A percentile compares a stretch with the other conserved stretches of the same genome.
phyloP scores from a whole-genome alignment of 37 sponge, comb jelly and placozoan species.

The Hexactinellida sp. region DNA sequence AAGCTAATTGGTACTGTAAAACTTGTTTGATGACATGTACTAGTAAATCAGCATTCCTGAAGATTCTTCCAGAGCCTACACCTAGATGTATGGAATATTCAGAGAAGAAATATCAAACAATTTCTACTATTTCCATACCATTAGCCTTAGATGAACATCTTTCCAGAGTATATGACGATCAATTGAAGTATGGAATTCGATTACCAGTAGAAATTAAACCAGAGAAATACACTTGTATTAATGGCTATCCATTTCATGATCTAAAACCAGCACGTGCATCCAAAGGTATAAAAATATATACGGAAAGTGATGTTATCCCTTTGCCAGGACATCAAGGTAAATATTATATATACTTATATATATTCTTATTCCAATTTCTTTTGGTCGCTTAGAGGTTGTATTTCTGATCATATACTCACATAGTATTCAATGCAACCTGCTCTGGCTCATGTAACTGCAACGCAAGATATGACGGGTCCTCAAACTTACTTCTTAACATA shows the following conservation, averaged over 20 bases:
- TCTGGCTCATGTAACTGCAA: background rate
- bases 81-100: background rate
- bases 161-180: slow-evolving; percentile 1
- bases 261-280: background rate
- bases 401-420: background rate
- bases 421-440: slow-evolving; percentile 17
- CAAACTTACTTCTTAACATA: background rate
- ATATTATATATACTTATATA: too few species aligned
- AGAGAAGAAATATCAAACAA: background rate
- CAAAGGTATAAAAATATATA: background rate
- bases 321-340: slow-evolving; percentile 12
- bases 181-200: background rate
- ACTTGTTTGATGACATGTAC: background rate
- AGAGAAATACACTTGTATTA: background rate
- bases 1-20: slow-evolving; percentile 2
- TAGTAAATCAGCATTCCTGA: background rate
- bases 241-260: background rate
- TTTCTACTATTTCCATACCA: background rate
- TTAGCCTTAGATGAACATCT: background rate
- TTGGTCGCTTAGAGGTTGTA: background rate
- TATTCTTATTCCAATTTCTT: background rate
- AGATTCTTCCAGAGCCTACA: background rate
- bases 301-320: background rate
- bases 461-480: background rate
- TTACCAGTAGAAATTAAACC: background rate